Base-by-base conservation (phyloP, 92 coral and sea anemone species). In the Porites cylindrica region DNA sequence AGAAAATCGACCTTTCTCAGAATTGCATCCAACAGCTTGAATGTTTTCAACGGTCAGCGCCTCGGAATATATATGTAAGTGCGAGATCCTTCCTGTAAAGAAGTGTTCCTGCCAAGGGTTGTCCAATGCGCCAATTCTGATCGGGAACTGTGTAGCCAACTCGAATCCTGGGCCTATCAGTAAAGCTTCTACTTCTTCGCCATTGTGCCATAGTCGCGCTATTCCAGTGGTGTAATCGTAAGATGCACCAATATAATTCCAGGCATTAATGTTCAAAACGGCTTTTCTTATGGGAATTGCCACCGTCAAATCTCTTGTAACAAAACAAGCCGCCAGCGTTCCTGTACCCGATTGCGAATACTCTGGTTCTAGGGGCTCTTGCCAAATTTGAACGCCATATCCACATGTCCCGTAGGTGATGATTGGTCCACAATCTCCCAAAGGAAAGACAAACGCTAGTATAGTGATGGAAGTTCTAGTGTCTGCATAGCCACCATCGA, bases 61-160 rank as follows among this genome's bases (percentile, higher is more conserved):
- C 16, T 83, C 72, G 29, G 65, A 65, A 70, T 79, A 93, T 47
- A 93, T 70, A 19, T 86, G 84, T 56, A 93, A 68, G 4, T 66
- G 79, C 32, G 92, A 85, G 13, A 93, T 82, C 72, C 96, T 83
- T 20, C 96, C 96, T 38, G 80, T 75, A 29, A 93, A 93, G 10
- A 17, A 68, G 2, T 78, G 29, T 1, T 21, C 53, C 53, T 90
- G 90, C 67, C 75, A 32, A 51, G 63, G 76, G 13, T 6, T 80
- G 10, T 72, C 68, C 17, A 81, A 62, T 1, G 93, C 88, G 1
- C 89, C 89, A 3, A 85, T 85, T 16, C 62, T 32, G 68, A 85
- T 79, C 7, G 83, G 82, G 61, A 85, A 77, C 20, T 85, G 89
- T 52, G 89, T 71, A 3, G 89, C 77, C 4, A 85, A 38, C 7